A percentile compares a stretch with the other conserved stretches of the same genome.
phyloP scores from a whole-genome alignment of 2,113 vertebrate species.

The Barnardius zonarius region DNA sequence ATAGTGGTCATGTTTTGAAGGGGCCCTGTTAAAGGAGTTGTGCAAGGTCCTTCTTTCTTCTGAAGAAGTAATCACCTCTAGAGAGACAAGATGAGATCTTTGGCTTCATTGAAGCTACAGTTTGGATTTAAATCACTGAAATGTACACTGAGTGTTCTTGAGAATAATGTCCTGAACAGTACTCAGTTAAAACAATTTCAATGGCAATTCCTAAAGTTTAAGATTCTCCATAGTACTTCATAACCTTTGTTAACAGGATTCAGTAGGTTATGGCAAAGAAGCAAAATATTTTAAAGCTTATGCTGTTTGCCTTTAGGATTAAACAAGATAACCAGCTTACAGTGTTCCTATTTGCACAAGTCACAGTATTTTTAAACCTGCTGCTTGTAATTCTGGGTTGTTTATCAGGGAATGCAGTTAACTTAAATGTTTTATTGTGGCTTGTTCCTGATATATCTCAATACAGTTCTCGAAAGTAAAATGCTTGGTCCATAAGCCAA shows the following conservation, averaged over 20 bases:
- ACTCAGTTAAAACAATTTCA: not conserved
- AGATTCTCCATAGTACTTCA: not conserved
- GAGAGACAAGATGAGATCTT: not conserved
- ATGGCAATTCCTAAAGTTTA: not conserved
- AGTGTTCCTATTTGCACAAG: conserved; percentile 52
- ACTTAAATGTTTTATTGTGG: not conserved
- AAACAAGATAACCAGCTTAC: conserved; percentile 64
- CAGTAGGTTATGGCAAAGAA: not conserved
- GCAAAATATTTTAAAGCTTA: conserved; percentile 51
- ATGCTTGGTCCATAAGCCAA: not conserved
- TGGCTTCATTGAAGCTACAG: not conserved
- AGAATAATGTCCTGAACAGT: not conserved
- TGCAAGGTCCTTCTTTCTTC: not conserved
- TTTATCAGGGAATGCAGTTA: conserved; percentile 16
- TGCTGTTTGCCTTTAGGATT: conserved; percentile 60
- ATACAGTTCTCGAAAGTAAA: not conserved
- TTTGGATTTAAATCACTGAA: not conserved
- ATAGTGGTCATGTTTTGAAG: not conserved
- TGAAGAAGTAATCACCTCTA: not conserved
- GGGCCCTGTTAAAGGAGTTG: not conserved
- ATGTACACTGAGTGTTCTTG: not conserved
- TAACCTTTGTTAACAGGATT: not conserved
- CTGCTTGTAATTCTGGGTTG: conserved; percentile 23
- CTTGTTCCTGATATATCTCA: not conserved
- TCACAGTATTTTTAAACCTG: conserved; percentile 63